Evolutionary conservation across 2,888 invertebrate species (phyloP).

Genomic region (Nipponacmea schrenckii): DNA sequence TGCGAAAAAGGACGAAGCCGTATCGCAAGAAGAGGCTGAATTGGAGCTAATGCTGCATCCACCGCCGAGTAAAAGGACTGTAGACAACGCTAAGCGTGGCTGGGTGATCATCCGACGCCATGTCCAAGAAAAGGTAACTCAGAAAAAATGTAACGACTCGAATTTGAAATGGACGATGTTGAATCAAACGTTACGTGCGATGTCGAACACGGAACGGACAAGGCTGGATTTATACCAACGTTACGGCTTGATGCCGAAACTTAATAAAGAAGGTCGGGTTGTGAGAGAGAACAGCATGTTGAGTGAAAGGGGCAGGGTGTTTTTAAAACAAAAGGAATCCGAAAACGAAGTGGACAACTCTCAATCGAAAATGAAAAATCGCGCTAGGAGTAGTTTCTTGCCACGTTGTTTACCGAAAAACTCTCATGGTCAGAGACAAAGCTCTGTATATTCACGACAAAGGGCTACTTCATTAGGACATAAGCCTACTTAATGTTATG

Average conservation of each 20-base stretch:
- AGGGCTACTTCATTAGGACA: neutral
- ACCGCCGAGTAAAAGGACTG: constrained; percentile 15
- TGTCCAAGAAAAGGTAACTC: constrained; percentile 46
- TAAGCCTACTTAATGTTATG: neutral
- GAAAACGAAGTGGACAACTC: neutral
- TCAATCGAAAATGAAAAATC: neutral
- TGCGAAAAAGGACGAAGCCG: constrained; percentile 18
- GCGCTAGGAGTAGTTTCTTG: neutral
- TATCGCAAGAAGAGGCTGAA: constrained; percentile 17
- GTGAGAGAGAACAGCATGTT: constrained; percentile 54
- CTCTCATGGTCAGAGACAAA: neutral
- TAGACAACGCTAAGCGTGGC: constrained; percentile 38
- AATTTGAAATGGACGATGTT: constrained; percentile 50
- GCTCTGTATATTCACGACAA: neutral
- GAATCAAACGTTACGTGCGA: constrained; percentile 46
- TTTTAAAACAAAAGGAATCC: neutral
- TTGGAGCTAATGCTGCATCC: constrained; percentile 32
- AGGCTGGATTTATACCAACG: constrained; percentile 52
- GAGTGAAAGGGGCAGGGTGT: constrained; percentile 42
- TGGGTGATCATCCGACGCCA: constrained; percentile 50
- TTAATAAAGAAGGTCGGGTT: constrained; percentile 40
- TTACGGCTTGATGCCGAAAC: constrained; percentile 51
- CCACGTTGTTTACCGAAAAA: neutral
- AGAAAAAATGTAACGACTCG: constrained; percentile 40
- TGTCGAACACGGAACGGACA: constrained; percentile 44